Evolutionary conservation across 1,140 invertebrate species (phyloP), one percentile per base, ranked within the genome.

Genomic region (Drosophila mayri): DNA sequence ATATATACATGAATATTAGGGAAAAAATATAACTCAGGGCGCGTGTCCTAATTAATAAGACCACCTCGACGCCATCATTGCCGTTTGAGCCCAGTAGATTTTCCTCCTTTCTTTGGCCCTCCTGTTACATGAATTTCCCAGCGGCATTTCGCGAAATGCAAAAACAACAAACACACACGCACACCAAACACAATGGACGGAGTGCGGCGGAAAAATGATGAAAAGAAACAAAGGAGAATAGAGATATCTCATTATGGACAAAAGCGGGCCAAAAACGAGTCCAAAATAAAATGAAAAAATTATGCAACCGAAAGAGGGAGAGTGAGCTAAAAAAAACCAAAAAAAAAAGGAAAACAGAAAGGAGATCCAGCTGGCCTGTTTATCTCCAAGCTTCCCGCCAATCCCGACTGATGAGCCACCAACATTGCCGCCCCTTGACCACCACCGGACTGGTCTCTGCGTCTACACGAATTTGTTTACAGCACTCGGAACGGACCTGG

Each of bases 181-280:
- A 60, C 58, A 76, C 35, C 54, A 16, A 55, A 67, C 43, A 78
- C 50, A 78, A 73, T 66, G 73, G 49, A 62, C 61, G 18, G 35
- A 66, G 57, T 50, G 57, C 43, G 64, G 50, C 41, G 71, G 12
- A 75, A 83, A 55, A 80, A 74, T 83, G 81, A 83, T 88, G 76
- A 77, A 87, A 87, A 84, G 84, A 87, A 87, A 87, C 84, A 87
- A 87, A 87, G 82, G 80, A 77, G 76, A 84, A 87, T 87, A 90
- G 85, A 88, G 81, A 88, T 88, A 88, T 90, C 84, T 90, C 84
- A 88, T 88, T 88, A 88, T 88, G 84, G 77, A 84, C 84, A 88
- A 88, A 77, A 88, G 84, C 76, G 73, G 80, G 73, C 70, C 80
- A 77, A 79, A 79, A 83, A 80, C 68, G 57, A 74, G 67, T 32